Conservation (phyloP, 2,113 vertebrate species). For the Girardinichthys multiradiatus region DNA sequence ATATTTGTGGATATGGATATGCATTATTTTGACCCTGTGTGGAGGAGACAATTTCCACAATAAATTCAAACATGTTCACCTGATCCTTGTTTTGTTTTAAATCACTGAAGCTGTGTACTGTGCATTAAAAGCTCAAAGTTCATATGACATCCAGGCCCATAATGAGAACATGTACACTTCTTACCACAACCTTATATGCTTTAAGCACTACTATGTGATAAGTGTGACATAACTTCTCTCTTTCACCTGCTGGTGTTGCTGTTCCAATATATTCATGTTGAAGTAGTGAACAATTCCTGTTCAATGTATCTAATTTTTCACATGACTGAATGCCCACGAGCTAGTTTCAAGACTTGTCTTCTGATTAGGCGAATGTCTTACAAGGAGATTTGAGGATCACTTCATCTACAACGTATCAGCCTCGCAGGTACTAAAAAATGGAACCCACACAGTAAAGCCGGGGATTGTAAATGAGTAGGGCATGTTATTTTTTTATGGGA, state of each 20-base stretch:
- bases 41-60: no score
- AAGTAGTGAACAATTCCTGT: not conserved
- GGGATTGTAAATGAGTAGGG: not conserved
- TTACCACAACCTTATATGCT: not conserved
- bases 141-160: not conserved
- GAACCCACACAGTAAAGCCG: not conserved
- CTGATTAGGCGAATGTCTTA: constrained; percentile 1
- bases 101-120: not conserved
- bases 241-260: not conserved
- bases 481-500: not conserved
- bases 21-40: no score
- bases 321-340: not conserved
- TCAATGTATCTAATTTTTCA: not conserved
- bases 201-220: not conserved
- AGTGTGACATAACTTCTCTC: not conserved
- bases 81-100: not conserved
- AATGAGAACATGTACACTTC: not conserved
- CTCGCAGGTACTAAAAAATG: not conserved
- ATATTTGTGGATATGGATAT: no score
- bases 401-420: not conserved
- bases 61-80: not conserved
- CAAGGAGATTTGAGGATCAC: not conserved
- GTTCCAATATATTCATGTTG: not conserved
- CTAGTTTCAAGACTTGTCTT: not conserved
- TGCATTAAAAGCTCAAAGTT: not conserved